These are phyloP conservation scores for Epiblema foenella DNA, from an alignment of 2,888 invertebrate species.

Conservation along the genomic window DNA sequence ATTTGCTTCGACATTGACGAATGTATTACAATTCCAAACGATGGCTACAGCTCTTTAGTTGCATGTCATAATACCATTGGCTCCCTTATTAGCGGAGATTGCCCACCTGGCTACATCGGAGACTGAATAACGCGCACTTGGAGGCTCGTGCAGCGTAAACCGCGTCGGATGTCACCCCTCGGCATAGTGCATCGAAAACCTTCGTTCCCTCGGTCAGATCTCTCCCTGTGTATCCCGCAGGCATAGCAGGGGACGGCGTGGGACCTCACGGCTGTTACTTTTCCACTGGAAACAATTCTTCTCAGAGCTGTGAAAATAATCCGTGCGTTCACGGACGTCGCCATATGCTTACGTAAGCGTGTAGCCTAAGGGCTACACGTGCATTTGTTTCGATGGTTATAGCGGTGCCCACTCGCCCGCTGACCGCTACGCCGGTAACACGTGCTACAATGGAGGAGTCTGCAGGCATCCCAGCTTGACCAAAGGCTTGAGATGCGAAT, in stretches of 20 bases:
- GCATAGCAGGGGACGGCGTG: slow-evolving; percentile 91
- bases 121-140: slow-evolving; percentile 91
- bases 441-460: slow-evolving; percentile 92
- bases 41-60: slow-evolving; percentile 96
- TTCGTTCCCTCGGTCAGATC: slow-evolving; percentile 80
- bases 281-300: slow-evolving; percentile 58
- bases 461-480: slow-evolving; percentile 79
- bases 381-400: slow-evolving; percentile 86
- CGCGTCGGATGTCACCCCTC: slow-evolving; percentile 94
- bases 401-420: slow-evolving; percentile 81
- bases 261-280: slow-evolving; percentile 91
- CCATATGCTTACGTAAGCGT: slow-evolving; percentile 70
- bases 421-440: slow-evolving; percentile 88
- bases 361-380: slow-evolving; percentile 84
- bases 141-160: slow-evolving; percentile 88
- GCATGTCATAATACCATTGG: slow-evolving; percentile 95
- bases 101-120: slow-evolving; percentile 95
- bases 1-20: slow-evolving; percentile 95
- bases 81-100: slow-evolving; percentile 93
- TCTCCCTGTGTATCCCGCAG: slow-evolving; percentile 89
- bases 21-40: slow-evolving; percentile 92
- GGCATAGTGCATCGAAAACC: slow-evolving; percentile 90
- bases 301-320: slow-evolving; percentile 74
- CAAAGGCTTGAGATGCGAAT: slow-evolving; percentile 85
- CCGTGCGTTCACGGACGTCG: slow-evolving; percentile 87